Evolutionary conservation across 2,797 vertebrate species (phyloP).

Genomic region (Micrastur ruficollis): DNA sequence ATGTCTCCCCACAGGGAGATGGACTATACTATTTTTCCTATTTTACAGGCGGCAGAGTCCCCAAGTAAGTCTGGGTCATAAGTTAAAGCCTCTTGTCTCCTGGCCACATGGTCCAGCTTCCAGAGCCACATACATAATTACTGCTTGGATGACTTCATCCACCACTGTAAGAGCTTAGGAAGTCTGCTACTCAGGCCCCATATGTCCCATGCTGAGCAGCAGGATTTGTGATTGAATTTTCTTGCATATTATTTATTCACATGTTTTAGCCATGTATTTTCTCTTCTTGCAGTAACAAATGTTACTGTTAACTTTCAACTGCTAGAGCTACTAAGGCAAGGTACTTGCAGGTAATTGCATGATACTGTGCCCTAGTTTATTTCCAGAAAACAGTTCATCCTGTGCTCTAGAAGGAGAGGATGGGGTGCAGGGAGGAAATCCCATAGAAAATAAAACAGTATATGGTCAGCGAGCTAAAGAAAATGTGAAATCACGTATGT

Average conservation of each 20-base stretch:
- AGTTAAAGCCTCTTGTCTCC: not conserved
- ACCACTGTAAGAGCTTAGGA: not conserved
- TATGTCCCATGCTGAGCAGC: fast-evolving
- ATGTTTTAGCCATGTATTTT: not conserved
- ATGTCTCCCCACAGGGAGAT: not conserved
- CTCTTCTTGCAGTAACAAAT: not conserved
- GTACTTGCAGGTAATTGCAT: not conserved
- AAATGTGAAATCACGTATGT: not conserved
- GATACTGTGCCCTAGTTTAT: not conserved
- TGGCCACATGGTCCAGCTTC: not conserved
- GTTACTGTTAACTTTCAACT: not conserved
- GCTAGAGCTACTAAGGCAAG: not conserved
- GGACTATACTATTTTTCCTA: not conserved
- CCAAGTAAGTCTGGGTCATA: not conserved
- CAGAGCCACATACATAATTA: not conserved
- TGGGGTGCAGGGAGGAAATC: not conserved
- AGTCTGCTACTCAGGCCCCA: not conserved
- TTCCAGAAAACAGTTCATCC: not conserved
- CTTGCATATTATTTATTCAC: not conserved
- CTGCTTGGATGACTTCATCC: not conserved
- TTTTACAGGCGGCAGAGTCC: not conserved
- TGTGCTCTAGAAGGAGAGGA: not conserved
- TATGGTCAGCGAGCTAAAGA: not conserved
- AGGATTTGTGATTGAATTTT: not conserved
- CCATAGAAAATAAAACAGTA: fast-evolving